Base-by-base conservation (phyloP, 2,113 vertebrate genomes). In the Podocnemis expansa region DNA sequence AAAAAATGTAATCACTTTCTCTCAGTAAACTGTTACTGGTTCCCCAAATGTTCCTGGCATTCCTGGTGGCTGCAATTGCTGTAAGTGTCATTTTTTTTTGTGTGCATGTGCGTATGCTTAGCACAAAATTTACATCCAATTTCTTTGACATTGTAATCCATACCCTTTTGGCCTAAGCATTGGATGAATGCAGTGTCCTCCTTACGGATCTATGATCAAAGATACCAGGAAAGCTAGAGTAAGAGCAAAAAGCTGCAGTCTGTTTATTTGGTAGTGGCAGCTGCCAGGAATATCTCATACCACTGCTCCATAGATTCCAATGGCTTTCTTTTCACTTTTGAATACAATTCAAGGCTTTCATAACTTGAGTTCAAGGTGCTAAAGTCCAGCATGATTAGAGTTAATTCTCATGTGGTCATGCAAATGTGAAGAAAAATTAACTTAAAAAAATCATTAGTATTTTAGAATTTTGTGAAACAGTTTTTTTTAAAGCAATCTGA, bases 251-350 rank as follows among this genome's bases (percentile, higher is more conserved):
- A 92, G 75, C 52, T 93, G 56, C 38, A 93, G 49, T 5, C 60
- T 91, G 63, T 60, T 94, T 93, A 89, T 90, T 93, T 85, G 91
- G 81, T 75, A 70, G 25, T 52, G 67, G 34, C 21, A 22, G n/a
- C 19, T 70, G 78, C 81, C 41, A 93, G 75, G 25, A 88, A 92
- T 78, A 94, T 78, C 5, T 80, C 16, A 38, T 78, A 87, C 67
- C n/a, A 93, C 85, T 85, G 51, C 43, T 89, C 51, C 95, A 91
- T 67, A 94, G 92, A 84, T n/a, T 41, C 13, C 7, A 52, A 78
- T 86, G 89, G 80, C 79, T 92, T 93, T 89, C 89, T 89, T 41
- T 80, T 96, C 54, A 75, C 89, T 93, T 95, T 93, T 67, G 93
- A 22, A n/a, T 54, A 21, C 22, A 81, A 70, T 11, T 70, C 67